Base-by-base conservation (phyloP, 2,797 vertebrate genomes). In the Semaprochilodus insignis region DNA sequence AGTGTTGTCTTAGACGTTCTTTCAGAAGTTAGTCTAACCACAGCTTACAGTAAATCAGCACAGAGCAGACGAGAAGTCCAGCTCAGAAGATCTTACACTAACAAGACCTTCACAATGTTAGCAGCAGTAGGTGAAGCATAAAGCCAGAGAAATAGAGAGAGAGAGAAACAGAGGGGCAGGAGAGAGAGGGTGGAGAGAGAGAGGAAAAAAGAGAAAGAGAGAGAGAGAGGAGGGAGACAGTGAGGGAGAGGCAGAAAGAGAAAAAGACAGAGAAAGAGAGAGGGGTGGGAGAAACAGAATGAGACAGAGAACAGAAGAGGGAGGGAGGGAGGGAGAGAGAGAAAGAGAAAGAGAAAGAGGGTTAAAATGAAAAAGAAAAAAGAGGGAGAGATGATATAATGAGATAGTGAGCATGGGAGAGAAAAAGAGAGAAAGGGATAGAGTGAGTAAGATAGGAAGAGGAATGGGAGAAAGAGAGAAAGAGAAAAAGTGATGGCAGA, bases 41-140 rank as follows among this genome's bases (percentile, higher is more conserved):
- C 36, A 40, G 48, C 21, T 25, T 72, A 52, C 69, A 51, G 69
- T 27, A 72, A 72, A 72, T 25, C 40, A 23, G 23, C 69, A 72
- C 69, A 52, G 11, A 70, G n/a, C 21, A 31, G 44, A 48, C 44
- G 44, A 48, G 44, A 10, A 34, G 63, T 16, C 4, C 63, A 66
- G 13, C 7, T 34, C 36, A 21, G 23, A 54, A 21, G 17, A 66
- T 23, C 36, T 69, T 34, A 52, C 71, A 70, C 44, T 69, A 75
- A 63, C 62, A 54, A 48, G 59, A 27, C 54, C 54, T 78, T 55
- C 36, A 73, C 19, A 4, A 27, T 63, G 69, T 15, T 40, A 71
- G 14, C 21, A 51, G 34, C 21, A 52, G 40, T 44, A 25, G 21
- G 21, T 34, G 65, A 67, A 40, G 31, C 27, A 67, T 67, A 8